phyloP scores from a whole-genome alignment of 2,888 invertebrate species.

The Noctuana brunneofusca region DNA sequence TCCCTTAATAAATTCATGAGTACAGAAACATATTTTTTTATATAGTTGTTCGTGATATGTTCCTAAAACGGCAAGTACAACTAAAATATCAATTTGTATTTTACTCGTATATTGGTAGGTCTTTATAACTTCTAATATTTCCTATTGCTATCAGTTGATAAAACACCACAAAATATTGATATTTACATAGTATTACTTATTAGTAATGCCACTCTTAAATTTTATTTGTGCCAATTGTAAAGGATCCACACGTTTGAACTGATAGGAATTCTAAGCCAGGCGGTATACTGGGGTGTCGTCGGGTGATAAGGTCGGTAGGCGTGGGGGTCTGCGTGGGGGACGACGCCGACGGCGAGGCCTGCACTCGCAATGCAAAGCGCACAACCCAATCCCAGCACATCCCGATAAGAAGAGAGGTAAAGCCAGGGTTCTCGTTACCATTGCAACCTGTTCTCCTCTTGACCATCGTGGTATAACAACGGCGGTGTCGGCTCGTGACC shows the following conservation, averaged over 20 bases:
- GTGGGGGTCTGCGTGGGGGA: conserved; percentile 85
- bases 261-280: conserved; percentile 54
- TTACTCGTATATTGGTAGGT: conserved; percentile 7
- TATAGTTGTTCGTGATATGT: conserved; percentile 32
- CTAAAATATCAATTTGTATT: conserved; percentile 19
- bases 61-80: conserved; percentile 26
- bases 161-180: conserved; percentile 35
- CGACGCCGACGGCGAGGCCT: conserved; percentile 86
- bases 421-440: conserved; percentile 92
- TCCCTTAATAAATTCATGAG: conserved; percentile 24
- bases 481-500: conserved; percentile 90
- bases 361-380: conserved; percentile 94
- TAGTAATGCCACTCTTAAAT: conserved; percentile 28
- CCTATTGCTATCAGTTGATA: conserved; percentile 27
- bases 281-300: conserved; percentile 79
- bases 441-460: conserved; percentile 90
- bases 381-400: conserved; percentile 92
- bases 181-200: conserved; percentile 40
- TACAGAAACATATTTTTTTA: conserved; percentile 27
- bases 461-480: conserved; percentile 93
- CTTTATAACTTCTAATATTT: conserved; percentile 20
- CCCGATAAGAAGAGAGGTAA: conserved; percentile 92
- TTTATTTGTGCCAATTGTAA: conserved; percentile 38
- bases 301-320: conserved; percentile 80
- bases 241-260: conserved; percentile 33